Base-by-base conservation (phyloP, 2,888 invertebrate genomes). In the Blastobasis adustella region DNA sequence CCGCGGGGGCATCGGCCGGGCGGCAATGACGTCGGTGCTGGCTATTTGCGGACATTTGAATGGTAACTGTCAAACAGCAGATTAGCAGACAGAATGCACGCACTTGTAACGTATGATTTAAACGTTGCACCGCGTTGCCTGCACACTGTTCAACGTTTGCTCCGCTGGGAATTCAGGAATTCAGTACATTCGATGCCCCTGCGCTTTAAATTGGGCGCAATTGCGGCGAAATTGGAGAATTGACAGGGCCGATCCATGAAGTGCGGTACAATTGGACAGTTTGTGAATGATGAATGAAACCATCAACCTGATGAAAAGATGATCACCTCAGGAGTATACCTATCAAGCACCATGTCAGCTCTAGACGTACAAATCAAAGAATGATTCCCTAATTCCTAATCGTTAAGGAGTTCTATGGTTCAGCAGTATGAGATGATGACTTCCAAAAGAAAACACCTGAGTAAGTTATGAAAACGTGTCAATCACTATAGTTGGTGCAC, bases 21-120 rank as follows among this genome's bases (percentile, higher is more conserved):
- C 54, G 51, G 61, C 62, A 62, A 52, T 82, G 82, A 81, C 82
- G 83, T 78, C 62, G 61, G 60, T 61, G 53, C 60, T 50, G 56
- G 78, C 69, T 84, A 84, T 84, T 83, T 82, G 62, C 68, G 78
- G 69, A 60, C 58, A 66, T 62, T 67, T 73, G 66, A 72, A 76
- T 77, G 80, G 71, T 74, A 68, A 67, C 79, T 74, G 79, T 82
- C 79, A 76, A 77, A 73, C 65, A 66, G 61, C 62, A 75, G 73
- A 79, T 77, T 73, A 73, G 67, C 73, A 67, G 63, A 44, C 53
- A 61, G 65, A 68, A 72, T 64, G 70, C 69, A 69, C 49, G 56
- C 65, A 61, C 65, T 67, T 65, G 66, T 62, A 23, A 23, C 23
- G 56, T 63, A 60, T 75, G 67, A 73, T 76, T 65, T 66, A 63